Base-by-base conservation (phyloP, 2,113 vertebrate genomes). In the Prionailurus bengalensis region DNA sequence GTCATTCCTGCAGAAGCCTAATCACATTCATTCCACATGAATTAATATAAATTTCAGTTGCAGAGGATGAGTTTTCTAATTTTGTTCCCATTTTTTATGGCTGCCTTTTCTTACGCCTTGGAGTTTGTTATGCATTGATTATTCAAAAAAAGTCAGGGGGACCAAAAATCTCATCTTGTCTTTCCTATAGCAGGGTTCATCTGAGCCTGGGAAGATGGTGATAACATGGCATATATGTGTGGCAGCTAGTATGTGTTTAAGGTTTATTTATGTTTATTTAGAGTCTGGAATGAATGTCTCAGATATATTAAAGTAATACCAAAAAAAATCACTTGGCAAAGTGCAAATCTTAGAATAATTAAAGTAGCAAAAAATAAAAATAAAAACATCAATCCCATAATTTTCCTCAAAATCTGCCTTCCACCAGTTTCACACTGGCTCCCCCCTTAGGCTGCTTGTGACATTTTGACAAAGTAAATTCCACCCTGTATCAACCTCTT, bases 381-480 rank as follows among this genome's bases (percentile, higher is more conserved):
- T n/a, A 85, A 95, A 98, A 97, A 70, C 8, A 45, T 27, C 91
- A 95, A 91, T 95, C 82, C 4, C 5, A 55, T 86, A 29, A 7
- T 85, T 92, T 78, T 31, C 19, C 68, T 93, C 58, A 68, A 55
- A 92, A 84, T 83, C 2, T 12, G 1, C 29, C 15, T 73, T 45
- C 33, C 4, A 19, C 12, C 4, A 27, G 11, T 19, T 45, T 12
- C 33, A 21, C 45, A 1, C 11, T 63, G 71, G n/a, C 53, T 48
- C 76, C 95, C 51, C 36, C 66, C 42, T 79, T 91, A 25, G n/a
- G 74, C 17, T 82, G 74, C 42, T 94, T 76, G 81, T 78, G 80
- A 78, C 90, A 91, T 42, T 80, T 53, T 92, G 86, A 94, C 36
- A 89, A 92, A 66, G 2, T 13, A 5, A 96, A 96, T 98, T 97